These are phyloP conservation scores for Poliocrania exsul DNA, from an alignment of 2,797 vertebrate genomes.

Conservation along the genomic window DNA sequence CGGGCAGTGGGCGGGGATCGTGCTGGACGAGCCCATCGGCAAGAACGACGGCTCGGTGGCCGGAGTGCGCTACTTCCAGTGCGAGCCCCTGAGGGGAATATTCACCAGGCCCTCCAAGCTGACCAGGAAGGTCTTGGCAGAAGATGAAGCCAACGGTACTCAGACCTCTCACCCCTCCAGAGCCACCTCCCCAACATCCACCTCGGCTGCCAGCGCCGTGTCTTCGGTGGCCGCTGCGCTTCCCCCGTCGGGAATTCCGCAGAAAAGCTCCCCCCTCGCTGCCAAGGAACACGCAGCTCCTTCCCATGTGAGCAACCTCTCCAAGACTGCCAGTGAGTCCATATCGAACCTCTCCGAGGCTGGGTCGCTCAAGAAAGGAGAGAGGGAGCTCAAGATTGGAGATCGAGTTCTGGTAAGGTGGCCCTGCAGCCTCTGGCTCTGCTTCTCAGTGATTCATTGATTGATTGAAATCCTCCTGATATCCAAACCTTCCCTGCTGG, in stretches of 20 bases:
- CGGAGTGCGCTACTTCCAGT: constrained; percentile 96
- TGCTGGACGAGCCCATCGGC: constrained; percentile 94
- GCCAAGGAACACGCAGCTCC: constrained; percentile 75
- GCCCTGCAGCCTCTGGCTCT: neutral
- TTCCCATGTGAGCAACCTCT: constrained; percentile 85
- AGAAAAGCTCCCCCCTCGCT: constrained; percentile 59
- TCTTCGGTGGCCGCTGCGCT: constrained; percentile 48
- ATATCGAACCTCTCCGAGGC: constrained; percentile 95
- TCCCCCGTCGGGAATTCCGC: constrained; percentile 63
- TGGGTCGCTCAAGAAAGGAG: constrained; percentile 94
- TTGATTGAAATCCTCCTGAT: neutral
- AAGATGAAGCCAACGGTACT: constrained; percentile 90
- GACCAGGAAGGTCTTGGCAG: constrained; percentile 79
- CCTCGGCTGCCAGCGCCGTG: constrained; percentile 73
- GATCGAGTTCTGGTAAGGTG: constrained; percentile 93
- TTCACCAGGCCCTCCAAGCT: constrained; percentile 97
- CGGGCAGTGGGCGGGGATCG: constrained; percentile 97
- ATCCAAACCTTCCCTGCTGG: neutral
- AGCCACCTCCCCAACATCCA: constrained; percentile 84
- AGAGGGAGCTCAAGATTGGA: constrained; percentile 93
- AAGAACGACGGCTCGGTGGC: constrained; percentile 98
- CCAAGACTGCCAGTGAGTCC: constrained; percentile 90
- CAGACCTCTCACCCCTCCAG: constrained; percentile 82
- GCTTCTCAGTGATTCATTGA: neutral
- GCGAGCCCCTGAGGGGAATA: constrained; percentile 92